Evolutionary conservation across 1,140 invertebrate genomes (phyloP), one percentile per base, ranked within the genome.

Genomic region (Apis laboriosa): DNA sequence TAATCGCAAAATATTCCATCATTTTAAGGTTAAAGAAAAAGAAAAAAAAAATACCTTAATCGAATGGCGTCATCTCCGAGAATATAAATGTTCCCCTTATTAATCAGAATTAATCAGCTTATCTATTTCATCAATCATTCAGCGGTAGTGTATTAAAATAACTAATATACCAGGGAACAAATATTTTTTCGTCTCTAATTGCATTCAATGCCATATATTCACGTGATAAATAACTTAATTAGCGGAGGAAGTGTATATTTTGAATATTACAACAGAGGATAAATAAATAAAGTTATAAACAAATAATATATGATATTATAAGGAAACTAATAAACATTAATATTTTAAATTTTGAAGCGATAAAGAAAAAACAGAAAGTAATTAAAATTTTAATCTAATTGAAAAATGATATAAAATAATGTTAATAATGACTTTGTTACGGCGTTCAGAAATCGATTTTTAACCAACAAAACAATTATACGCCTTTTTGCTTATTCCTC

Each of bases 221-320:
- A 17, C 60, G 11, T 60, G 5, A n/a, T n/a, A 60, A 13, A 17
- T 19, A 28, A 75, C 66, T 51, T 77, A 70, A 61, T 82, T 82
- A 61, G 24, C 63, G 9, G 17, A 11, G 17, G n/a, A 43, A 34
- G 51, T 9, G 24, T 1, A n/a, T 56, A 77, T 43, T 43, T 43
- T 4, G 34, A 43, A 43, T 43, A 43, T 43, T 43, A 3, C 34
- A 7, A 43, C 34, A 43, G 34, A 43, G 34, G 34, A 43, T 43
- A 43, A 43, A 43, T 7, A 43, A 43, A 43, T 43, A 43, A 7
- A 43, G 5, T 43, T 43, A 43, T 43, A 43, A 43, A 43, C 34
- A 43, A 43, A 43, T 43, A 7, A 43, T 4, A 43, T 4, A 43
- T 43, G 34, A 43, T 43, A 43, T 43, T 43, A 43, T 43, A 43